Percentiles rank a stretch among this genome's conserved stretches.
phyloP scores from a whole-genome alignment of 2,797 vertebrate genomes.

The Lutjanus argentimaculatus region DNA sequence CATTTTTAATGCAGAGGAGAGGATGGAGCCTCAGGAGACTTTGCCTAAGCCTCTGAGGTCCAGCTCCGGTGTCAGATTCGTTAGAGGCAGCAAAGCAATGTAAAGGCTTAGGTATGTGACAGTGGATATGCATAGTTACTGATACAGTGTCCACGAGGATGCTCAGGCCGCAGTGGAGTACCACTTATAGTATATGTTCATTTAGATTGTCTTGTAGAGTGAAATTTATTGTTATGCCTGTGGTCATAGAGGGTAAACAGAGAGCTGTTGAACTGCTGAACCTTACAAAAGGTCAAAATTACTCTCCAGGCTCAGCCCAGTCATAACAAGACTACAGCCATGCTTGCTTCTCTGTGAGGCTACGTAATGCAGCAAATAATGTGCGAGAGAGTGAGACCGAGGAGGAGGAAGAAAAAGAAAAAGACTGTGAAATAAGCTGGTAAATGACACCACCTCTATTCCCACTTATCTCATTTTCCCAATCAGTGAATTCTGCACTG shows the following conservation, averaged over 20 bases:
- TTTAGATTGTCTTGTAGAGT: conserved; percentile 12
- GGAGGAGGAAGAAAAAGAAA: neutral
- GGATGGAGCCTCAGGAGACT: conserved; percentile 71
- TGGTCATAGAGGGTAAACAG: neutral
- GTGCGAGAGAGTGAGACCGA: conserved; percentile 18
- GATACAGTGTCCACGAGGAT: conserved; percentile 18
- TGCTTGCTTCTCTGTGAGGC: neutral
- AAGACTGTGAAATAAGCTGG: neutral
- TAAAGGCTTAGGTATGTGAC: conserved; percentile 10
- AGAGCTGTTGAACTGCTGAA: conserved; percentile 6
- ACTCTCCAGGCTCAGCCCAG: neutral
- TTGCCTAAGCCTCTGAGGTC: conserved; percentile 64
- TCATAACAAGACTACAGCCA: neutral
- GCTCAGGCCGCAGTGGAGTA: neutral
- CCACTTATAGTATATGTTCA: neutral
- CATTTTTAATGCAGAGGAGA: conserved; percentile 85
- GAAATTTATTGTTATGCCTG: neutral
- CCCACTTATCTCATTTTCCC: conserved; percentile 45
- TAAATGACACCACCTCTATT: conserved; percentile 17
- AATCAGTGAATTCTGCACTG: conserved; percentile 39
- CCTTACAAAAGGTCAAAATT: conserved; percentile 5
- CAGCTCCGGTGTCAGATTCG: conserved; percentile 50
- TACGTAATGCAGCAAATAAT: neutral
- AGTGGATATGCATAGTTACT: conserved; percentile 7
- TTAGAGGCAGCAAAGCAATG: conserved; percentile 28